phyloP scores from a whole-genome alignment of 2,797 vertebrate species.

The Thripadectes ignobilis region DNA sequence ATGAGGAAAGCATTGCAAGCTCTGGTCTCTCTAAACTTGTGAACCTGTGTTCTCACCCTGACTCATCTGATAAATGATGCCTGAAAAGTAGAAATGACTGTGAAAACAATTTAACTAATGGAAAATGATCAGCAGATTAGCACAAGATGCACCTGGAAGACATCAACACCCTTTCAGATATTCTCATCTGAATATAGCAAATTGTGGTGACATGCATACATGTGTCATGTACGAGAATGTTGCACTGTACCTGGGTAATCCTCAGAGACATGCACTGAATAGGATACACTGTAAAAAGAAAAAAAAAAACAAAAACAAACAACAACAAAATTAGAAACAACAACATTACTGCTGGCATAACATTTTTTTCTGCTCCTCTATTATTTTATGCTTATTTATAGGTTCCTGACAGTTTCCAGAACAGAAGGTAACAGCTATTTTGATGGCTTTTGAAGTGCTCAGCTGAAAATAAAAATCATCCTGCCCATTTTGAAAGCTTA shows the following conservation, averaged over 20 bases:
- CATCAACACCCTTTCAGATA: neutral
- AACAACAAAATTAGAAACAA: conserved; percentile 35
- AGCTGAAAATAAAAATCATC: neutral
- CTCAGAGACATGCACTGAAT: conserved; percentile 89
- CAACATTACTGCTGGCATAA: neutral
- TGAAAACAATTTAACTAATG: conserved; percentile 11
- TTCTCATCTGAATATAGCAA: neutral
- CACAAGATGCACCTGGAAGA: neutral
- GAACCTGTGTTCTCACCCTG: conserved; percentile 3
- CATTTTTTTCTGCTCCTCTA: neutral
- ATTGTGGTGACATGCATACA: neutral
- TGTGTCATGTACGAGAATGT: neutral
- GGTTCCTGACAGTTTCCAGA: neutral
- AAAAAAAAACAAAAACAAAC: neutral
- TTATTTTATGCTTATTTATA: conserved; percentile 45
- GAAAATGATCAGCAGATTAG: conserved; percentile 3
- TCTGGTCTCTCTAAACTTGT: neutral
- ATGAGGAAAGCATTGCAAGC: neutral
- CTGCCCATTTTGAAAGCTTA: neutral
- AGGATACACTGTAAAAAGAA: conserved; percentile 80
- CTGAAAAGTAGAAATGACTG: neutral
- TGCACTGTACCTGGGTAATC: conserved; percentile 87
- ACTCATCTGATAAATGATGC: neutral
- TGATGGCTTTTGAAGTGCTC: conserved; percentile 38
- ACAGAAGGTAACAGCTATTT: conserved; percentile 29